These are phyloP conservation scores for Conger conger DNA, from an alignment of 2,113 vertebrate genomes.

Conservation along the genomic window DNA sequence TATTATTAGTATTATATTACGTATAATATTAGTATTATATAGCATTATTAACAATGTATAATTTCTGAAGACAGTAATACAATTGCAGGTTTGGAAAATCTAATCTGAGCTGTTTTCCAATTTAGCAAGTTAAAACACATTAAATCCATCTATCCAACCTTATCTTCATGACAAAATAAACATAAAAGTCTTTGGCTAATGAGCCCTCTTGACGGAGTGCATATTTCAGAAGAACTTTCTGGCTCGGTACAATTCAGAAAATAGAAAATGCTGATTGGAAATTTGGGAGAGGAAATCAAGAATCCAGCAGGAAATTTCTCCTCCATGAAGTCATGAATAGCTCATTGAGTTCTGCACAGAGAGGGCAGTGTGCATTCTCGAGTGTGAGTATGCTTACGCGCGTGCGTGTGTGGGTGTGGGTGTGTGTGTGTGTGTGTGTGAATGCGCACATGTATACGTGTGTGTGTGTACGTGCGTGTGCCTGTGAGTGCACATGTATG, in stretches of 20 bases:
- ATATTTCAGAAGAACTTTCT: conserved; percentile 7
- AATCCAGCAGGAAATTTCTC: conserved; percentile 41
- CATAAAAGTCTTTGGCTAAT: neutral
- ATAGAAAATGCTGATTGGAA: conserved; percentile 30
- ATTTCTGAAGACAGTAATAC: neutral
- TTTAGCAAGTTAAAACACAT: too few species aligned
- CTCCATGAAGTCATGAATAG: conserved; percentile 47
- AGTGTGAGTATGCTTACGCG: neutral
- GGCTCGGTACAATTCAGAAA: neutral
- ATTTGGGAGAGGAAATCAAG: conserved; percentile 32
- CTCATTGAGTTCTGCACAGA: conserved; percentile 38
- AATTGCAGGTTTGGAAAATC: neutral
- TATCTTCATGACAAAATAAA: neutral
- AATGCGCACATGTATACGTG: neutral
- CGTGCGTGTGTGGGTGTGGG: neutral
- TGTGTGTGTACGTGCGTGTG: neutral
- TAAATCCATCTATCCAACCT: neutral
- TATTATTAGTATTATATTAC: too few species aligned
- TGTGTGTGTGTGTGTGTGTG: neutral
- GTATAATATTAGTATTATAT: neutral
- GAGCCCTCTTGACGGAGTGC: neutral
- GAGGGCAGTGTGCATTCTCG: neutral
- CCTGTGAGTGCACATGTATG: neutral
- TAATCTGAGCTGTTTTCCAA: neutral
- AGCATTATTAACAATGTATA: neutral